Evolutionary conservation across 2,113 vertebrate species (phyloP).

Genomic region (Ciconia boyciana): DNA sequence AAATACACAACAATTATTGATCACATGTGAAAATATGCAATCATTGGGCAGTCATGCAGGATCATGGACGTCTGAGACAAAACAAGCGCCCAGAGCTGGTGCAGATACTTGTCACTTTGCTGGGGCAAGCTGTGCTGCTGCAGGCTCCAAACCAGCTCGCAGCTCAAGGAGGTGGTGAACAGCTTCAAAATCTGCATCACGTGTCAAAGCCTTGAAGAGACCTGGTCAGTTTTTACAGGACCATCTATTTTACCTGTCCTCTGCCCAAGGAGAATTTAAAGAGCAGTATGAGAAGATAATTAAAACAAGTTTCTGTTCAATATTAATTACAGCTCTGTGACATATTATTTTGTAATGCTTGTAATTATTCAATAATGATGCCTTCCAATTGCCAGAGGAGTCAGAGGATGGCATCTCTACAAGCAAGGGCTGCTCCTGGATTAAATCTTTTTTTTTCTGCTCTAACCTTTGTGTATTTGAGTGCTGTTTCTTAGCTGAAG

Average conservation of each 20-base stretch:
- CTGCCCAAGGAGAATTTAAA: not conserved
- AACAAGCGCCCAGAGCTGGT: not conserved
- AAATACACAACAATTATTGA: not conserved
- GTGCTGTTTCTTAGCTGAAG: not conserved
- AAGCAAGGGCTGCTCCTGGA: not conserved
- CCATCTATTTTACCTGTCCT: not conserved
- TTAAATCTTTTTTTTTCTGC: not conserved
- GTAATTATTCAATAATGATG: not conserved
- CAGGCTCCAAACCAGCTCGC: not conserved
- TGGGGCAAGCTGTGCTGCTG: not conserved
- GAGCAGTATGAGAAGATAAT: not conserved
- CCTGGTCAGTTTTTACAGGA: not conserved
- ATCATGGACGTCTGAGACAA: not conserved
- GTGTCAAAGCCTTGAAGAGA: not conserved
- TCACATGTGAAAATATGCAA: not conserved
- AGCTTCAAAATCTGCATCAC: not conserved
- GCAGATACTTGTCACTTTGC: not conserved
- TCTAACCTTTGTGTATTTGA: not conserved
- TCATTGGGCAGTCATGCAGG: not conserved
- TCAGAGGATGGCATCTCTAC: not conserved
- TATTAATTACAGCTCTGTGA: not conserved
- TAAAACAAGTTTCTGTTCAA: not conserved
- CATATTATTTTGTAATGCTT: not conserved
- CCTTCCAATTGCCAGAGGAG: not conserved
- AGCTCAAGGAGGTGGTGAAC: not conserved